These are phyloP conservation scores for Gymnogyps californianus DNA, from an alignment of 2,113 vertebrate genomes.

Conservation along the genomic window DNA sequence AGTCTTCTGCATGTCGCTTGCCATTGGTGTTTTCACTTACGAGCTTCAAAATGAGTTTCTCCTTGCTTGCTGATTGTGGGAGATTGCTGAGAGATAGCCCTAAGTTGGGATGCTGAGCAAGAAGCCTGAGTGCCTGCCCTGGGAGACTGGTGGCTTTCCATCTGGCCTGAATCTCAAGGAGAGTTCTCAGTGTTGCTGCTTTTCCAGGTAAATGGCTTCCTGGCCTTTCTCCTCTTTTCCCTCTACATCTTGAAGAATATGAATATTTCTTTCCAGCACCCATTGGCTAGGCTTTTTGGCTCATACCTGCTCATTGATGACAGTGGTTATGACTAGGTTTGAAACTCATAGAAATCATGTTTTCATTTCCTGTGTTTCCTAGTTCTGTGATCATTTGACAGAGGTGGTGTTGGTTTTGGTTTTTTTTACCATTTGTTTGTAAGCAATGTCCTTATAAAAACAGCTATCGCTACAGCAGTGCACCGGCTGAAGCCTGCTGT, in stretches of 20 bases:
- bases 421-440: neutral
- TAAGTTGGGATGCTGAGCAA: neutral
- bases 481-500: slow-evolving; percentile 13
- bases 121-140: neutral
- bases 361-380: neutral
- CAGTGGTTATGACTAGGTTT: neutral
- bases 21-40: neutral
- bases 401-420: neutral
- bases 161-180: neutral
- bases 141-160: neutral
- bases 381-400: neutral
- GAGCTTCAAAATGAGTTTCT: neutral
- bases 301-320: neutral
- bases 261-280: neutral
- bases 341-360: neutral
- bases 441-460: neutral
- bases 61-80: neutral
- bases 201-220: neutral
- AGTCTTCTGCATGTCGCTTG: neutral
- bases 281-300: neutral
- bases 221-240: neutral
- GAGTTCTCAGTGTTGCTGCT: neutral
- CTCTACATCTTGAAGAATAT: neutral
- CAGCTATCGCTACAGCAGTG: neutral
- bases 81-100: neutral